These are phyloP conservation scores for Lucinisca nassula DNA, from an alignment of 2,888 invertebrate genomes.

Conservation along the genomic window DNA sequence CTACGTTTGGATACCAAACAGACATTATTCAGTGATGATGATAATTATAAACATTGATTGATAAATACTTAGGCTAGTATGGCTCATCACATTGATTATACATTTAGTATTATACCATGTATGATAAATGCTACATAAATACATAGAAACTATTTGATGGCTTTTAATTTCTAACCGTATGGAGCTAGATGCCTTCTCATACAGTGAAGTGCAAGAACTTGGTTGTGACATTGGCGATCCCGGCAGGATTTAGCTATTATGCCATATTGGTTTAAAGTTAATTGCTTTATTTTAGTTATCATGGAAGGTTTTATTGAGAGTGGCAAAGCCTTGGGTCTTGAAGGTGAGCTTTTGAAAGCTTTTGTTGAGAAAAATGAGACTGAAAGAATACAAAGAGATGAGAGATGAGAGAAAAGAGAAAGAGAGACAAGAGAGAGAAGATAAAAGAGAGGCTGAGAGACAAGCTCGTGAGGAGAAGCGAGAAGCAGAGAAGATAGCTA, in stretches of 20 bases:
- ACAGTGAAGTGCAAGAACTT: too few species aligned
- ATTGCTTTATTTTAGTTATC: background rate
- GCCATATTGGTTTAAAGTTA: background rate
- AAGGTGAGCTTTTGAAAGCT: background rate
- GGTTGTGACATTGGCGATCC: background rate
- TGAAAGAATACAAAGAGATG: background rate
- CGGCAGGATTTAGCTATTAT: background rate
- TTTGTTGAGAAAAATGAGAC: background rate
- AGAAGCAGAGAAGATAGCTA: background rate
- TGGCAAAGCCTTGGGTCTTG: background rate
- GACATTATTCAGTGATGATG: too few species aligned
- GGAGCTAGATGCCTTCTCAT: too few species aligned
- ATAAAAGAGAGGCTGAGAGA: background rate
- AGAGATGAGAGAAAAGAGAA: background rate
- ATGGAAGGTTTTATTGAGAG: background rate
- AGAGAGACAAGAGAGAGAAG: background rate
- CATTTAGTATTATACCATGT: too few species aligned
- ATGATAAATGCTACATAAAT: too few species aligned
- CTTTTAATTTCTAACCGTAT: too few species aligned
- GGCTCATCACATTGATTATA: too few species aligned
- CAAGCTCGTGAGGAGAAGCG: background rate
- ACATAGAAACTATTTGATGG: too few species aligned
- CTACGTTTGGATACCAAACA: too few species aligned
- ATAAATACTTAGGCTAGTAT: too few species aligned
- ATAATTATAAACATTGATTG: too few species aligned